A percentile compares a stretch with the other conserved stretches of the same genome.
phyloP scores from a whole-genome alignment of 2,888 invertebrate species.

The Eupithecia insigniata region DNA sequence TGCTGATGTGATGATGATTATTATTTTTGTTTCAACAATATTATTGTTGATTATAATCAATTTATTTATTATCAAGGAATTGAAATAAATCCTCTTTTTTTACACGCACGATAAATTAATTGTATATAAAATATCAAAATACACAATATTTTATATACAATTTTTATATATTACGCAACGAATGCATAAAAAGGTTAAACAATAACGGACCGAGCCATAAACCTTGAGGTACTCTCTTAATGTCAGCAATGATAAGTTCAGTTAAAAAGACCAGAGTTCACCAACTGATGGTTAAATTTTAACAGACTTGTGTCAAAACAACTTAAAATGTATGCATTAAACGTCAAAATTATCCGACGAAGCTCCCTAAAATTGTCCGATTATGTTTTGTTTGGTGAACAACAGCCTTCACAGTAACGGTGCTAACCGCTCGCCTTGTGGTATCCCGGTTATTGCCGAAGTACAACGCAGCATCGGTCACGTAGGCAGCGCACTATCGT shows the following conservation, averaged over 20 bases:
- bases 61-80: not conserved
- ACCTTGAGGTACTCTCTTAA: not conserved
- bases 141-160: not conserved
- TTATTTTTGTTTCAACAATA: not conserved
- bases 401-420: conserved; percentile 8
- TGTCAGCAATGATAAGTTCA: not conserved
- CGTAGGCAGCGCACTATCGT: conserved; percentile 4
- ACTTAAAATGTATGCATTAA: too few species aligned
- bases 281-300: too few species aligned
- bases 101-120: not conserved
- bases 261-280: not conserved
- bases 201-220: not conserved
- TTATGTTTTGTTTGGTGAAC: too few species aligned
- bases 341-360: too few species aligned
- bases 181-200: not conserved
- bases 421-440: not conserved
- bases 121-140: not conserved
- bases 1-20: too few species aligned
- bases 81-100: not conserved
- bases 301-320: too few species aligned
- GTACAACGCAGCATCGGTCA: conserved; percentile 13
- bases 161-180: not conserved
- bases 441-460: not conserved
- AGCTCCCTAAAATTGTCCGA: too few species aligned
- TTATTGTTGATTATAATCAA: too few species aligned